Percentiles rank a stretch among this genome's conserved stretches.
Evolutionary conservation across 1,140 invertebrate genomes (phyloP).

Genomic region (Cydia splendana): DNA sequence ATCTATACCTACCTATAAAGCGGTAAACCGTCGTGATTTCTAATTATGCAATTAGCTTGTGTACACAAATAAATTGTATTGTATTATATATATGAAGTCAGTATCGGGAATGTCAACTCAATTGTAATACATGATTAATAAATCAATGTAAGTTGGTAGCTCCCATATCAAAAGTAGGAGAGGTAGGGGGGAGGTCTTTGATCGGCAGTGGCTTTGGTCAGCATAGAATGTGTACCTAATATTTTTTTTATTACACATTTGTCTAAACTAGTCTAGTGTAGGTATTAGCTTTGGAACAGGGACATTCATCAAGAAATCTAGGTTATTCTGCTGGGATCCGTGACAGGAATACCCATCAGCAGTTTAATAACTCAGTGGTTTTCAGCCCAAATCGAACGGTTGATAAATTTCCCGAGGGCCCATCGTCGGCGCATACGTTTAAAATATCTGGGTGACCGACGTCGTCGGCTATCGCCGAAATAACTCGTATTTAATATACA

Average conservation of each 20-base stretch:
- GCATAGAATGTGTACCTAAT: too few species aligned
- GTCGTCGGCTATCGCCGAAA: not conserved
- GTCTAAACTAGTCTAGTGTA: not conserved
- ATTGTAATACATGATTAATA: too few species aligned
- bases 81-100: too few species aligned
- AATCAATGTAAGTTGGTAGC: too few species aligned
- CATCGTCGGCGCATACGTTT: not conserved
- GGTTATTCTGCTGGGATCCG: not conserved
- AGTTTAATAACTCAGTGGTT: slow-evolving; percentile 4
- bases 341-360: slow-evolving; percentile 7
- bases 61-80: too few species aligned
- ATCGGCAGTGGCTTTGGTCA: too few species aligned
- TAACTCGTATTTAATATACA: not conserved
- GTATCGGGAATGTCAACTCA: too few species aligned
- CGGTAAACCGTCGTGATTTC: not conserved
- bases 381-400: not conserved
- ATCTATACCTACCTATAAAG: not conserved
- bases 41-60: too few species aligned
- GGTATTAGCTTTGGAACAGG: not conserved
- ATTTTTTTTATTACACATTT: too few species aligned
- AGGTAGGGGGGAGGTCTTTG: too few species aligned
- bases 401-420: slow-evolving; percentile 10
- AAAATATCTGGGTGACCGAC: not conserved
- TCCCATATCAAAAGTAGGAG: too few species aligned
- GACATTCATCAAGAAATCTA: slow-evolving; percentile 13